Base-by-base conservation (phyloP, 2,888 invertebrate genomes). In the Cancer borealis region DNA sequence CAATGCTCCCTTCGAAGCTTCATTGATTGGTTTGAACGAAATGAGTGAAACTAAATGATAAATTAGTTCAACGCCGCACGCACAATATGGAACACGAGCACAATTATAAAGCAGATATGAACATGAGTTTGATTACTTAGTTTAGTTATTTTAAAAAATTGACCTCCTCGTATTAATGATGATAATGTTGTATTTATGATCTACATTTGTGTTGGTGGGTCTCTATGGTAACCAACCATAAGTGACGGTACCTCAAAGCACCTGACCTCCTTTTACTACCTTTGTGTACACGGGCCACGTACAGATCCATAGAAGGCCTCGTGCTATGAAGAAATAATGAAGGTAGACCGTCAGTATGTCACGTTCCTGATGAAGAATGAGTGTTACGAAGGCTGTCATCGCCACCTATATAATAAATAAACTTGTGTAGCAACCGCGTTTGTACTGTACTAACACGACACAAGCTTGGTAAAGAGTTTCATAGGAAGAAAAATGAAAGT, bases 21-120 rank as follows among this genome's bases (percentile, higher is more conserved):
- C 73, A 73, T 73, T 73, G 73, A 73, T 73, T 73, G n/a, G 73
- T 73, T 26, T 73, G 73, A 73, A 73, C 73, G 73, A 73, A 26
- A 73, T 26, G 8, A 73, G 73, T 73, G 73, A 73, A 73, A 73
- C 73, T 26, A 73, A 73, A 73, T 26, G 73, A n/a, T 73, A 21
- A 60, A 60, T 60, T 60, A 60, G 21, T 60, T 17, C 60, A 60
- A 17, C 21, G 60, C 60, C 60, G 60, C 60, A 21, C 60, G 60
- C 60, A 21, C 60, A 17, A 4, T 60, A 60, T 60, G 60, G 21
- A 60, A 60, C 60, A 60, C 60, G 60, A 60, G 60, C 60, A 60
- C 54, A 54, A 0, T 60, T 60, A 60, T 60, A 60, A 60, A 60
- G 17, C 60, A 39, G 39, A 39, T 39, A 39, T 39, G 39, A 39